Evolutionary conservation across 2,113 vertebrate species (phyloP).

Genomic region (Pachypanchax playfairii): DNA sequence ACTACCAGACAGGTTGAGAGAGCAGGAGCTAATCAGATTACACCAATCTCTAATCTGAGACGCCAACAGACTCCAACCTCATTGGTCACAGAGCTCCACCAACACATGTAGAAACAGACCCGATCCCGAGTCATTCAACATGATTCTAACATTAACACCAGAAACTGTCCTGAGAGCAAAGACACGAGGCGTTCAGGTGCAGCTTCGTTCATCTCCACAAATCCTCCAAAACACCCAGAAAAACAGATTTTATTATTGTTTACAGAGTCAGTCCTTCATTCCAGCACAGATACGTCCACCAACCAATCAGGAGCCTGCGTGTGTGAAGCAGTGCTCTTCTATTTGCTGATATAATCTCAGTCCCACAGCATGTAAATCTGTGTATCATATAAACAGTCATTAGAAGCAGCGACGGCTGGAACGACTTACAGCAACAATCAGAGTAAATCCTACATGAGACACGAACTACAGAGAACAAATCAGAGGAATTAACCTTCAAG

Average conservation of each 20-base stretch:
- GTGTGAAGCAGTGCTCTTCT: neutral
- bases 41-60: constrained; percentile 44
- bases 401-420: neutral
- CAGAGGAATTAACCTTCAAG: neutral
- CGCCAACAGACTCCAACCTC: constrained; percentile 17
- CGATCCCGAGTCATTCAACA: neutral
- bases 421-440: neutral
- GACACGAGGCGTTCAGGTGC: too few relatives aligned
- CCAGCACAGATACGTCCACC: neutral
- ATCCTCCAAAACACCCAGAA: too few relatives aligned
- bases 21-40: constrained; percentile 52
- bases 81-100: neutral
- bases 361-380: neutral
- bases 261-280: too few relatives aligned
- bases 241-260: too few relatives aligned
- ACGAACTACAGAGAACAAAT: constrained; percentile 25
- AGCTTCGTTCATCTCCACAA: too few relatives aligned
- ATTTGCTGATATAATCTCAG: constrained; percentile 13
- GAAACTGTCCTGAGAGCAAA: too few relatives aligned
- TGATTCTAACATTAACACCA: neutral
- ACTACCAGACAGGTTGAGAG: constrained; percentile 16
- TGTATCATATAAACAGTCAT: constrained; percentile 23
- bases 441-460: neutral
- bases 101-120: neutral
- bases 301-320: neutral